Base-by-base conservation (phyloP, 2,888 invertebrate genomes). In the Nomada ferruginata region DNA sequence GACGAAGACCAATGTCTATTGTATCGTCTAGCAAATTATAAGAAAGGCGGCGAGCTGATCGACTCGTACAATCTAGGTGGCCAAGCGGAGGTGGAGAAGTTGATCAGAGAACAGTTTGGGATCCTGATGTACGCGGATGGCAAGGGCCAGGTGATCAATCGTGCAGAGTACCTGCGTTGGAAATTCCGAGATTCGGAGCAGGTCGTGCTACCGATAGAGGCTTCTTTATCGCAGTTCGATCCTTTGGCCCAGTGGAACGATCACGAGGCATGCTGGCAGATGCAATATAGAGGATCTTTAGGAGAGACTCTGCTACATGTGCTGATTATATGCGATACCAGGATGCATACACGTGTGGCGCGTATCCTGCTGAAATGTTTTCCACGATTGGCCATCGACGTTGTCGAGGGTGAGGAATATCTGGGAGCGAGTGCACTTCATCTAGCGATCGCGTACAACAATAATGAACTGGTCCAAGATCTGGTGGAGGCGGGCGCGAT, bases 401-500 rank as follows among this genome's bases (percentile, higher is more conserved):
- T 98, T 3, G 99, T 99, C 75, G 98, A 99, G 94, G 99, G 99
- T 0, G 98, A 99, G 94, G 99, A 99, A 94, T 99, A 99, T 94
- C 96, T 98, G 92, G 99, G 98, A 97, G 98, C 99, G 15, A 98
- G 98, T 93, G 97, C 98, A 0, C 94, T 99, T 52, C 99, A 99
- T 94, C 95, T 99, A 82, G 98, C 99, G 0, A 99, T 99, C 87
- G 99, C 99, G 0, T 98, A 99, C 93, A 97, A 97, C 92, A 99
- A 99, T 94, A 98, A 99, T 92, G 99, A 99, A 90, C 94, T 99
- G 75, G 98, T 99, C 0, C 98, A 98, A 92, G 97, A 98, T 91
- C 95, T 99, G 73, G 97, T 99, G 1, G 97, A 98, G 92, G 97
- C 97, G 20, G 99, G 98, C 0, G 98, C 98, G 10, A 96, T 97